phyloP scores from a whole-genome alignment of 1,140 invertebrate species.

The Vanessa atalanta region DNA sequence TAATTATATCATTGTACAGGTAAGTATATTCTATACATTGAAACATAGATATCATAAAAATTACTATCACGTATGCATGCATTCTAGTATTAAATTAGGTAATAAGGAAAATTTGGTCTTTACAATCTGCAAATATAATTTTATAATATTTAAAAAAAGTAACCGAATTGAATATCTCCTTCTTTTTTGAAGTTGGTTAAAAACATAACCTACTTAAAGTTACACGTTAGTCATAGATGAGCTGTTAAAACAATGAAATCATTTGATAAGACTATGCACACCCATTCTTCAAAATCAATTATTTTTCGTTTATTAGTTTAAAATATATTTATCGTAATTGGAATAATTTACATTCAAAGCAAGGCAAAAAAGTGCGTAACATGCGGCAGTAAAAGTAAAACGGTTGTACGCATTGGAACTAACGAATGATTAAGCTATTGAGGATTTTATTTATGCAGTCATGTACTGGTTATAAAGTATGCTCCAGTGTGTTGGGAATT shows the following conservation, averaged over 20 bases:
- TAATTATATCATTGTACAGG: not conserved
- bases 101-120: too few relatives aligned
- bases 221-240: constrained; percentile 2
- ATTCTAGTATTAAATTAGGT: too few relatives aligned
- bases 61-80: too few relatives aligned
- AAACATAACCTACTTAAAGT: not conserved
- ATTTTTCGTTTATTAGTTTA: not conserved
- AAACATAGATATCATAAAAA: too few relatives aligned
- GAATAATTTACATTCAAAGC: constrained; percentile 47
- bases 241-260: constrained; percentile 1
- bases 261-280: not conserved
- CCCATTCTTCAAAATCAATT: too few relatives aligned
- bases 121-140: too few relatives aligned
- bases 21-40: too few relatives aligned
- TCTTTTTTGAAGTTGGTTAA: too few relatives aligned
- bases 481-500: not conserved
- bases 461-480: not conserved
- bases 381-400: constrained; percentile 45
- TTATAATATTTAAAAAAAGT: too few relatives aligned
- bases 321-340: constrained; percentile 24
- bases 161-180: too few relatives aligned
- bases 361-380: constrained; percentile 43
- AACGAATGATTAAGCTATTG: constrained; percentile 24
- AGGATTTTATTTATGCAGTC: not conserved
- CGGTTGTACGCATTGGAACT: constrained; percentile 33